A percentile compares a stretch with the other conserved stretches of the same genome.
Evolutionary conservation across 2,888 invertebrate species (phyloP).

Genomic region (Leistus spinibarbis): DNA sequence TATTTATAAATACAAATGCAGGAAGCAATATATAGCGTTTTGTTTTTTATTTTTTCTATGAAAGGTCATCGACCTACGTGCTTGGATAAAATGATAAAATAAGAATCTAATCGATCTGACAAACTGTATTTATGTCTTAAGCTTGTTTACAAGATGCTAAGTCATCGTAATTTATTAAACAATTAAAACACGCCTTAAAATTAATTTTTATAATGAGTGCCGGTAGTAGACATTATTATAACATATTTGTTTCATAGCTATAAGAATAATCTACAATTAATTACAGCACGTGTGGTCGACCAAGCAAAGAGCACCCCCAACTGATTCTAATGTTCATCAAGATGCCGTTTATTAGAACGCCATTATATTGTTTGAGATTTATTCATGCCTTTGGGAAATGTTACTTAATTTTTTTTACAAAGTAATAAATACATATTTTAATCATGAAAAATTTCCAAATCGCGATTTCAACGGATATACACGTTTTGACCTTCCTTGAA

Average conservation of each 20-base stretch:
- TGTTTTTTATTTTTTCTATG: background rate
- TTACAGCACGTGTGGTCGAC: background rate
- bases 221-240: constrained; percentile 20
- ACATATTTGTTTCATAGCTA: constrained; percentile 24
- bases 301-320: background rate
- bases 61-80: background rate
- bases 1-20: background rate
- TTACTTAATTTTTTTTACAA: too few species aligned
- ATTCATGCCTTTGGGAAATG: too few species aligned
- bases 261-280: constrained; percentile 23
- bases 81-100: background rate
- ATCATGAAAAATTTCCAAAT: too few species aligned
- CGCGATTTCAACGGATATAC: too few species aligned
- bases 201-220: constrained; percentile 22
- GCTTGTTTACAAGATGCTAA: constrained; percentile 4
- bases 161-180: constrained; percentile 23
- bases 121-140: constrained; percentile 6
- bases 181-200: constrained; percentile 28
- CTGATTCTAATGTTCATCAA: background rate
- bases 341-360: background rate
- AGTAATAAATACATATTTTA: background rate
- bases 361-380: background rate
- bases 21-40: background rate
- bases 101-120: background rate
- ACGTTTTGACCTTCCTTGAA: too few species aligned